Evolutionary conservation across 2,888 invertebrate genomes (phyloP), one percentile per base, ranked within the genome.

Genomic region (Congeria kusceri): DNA sequence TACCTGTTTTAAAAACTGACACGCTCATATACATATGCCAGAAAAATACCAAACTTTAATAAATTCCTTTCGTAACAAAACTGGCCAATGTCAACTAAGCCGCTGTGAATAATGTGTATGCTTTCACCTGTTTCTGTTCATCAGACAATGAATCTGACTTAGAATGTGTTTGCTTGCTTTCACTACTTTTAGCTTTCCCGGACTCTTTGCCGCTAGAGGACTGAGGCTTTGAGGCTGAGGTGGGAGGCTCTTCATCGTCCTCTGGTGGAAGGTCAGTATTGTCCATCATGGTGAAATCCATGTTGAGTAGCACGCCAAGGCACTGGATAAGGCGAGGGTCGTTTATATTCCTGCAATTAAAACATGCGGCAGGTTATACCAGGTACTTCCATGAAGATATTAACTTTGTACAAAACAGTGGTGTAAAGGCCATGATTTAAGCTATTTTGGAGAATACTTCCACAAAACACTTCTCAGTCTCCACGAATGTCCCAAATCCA

Each of bases 251-350:
- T 32, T 47, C 18, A 59, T 56, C 7, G 28, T 18, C 29, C 18
- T 65, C 58, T 3, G 44, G 29, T 13, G 57, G 28, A 9, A 29
- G 29, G 13, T 78, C 75, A 13, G 57, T 70, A 13, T 39, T 44
- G 15, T 63, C 71, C 11, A 68, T 77, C 69, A 77, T 77, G 7
- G 66, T 61, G 23, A 95, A 80, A 86, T 95, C 95, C 15, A 96
- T 86, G 20, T 96, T 96, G 23, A 96, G 94, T 81, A 97, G 93
- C 13, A 96, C 96, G 87, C 95, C 95, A 3, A 97, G 93, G 0
- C 96, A 96, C 4, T 95, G 95, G 64, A 96, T 92, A 39, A 97
- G 93, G 86, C 96, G 94, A 39, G 95, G 95, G 91, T 97, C 97
- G 83, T 95, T 94, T 79, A 96, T 88, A 61, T 70, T 83, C 79